Base-by-base conservation (phyloP, 2,113 vertebrate genomes). In the Ondatra zibethicus region DNA sequence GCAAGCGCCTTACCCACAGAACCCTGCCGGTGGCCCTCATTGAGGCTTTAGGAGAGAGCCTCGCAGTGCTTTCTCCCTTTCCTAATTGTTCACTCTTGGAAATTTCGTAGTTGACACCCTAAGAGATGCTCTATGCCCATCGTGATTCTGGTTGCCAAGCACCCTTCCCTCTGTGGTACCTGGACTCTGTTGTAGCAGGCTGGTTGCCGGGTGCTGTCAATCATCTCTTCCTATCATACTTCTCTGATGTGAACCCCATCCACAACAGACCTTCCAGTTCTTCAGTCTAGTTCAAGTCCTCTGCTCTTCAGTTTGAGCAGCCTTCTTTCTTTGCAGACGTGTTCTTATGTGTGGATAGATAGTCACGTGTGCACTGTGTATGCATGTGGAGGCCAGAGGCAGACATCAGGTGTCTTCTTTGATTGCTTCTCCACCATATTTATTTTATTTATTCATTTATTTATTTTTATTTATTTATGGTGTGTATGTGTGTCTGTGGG, bases 211-310 rank as follows among this genome's bases (percentile, higher is more conserved):
- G 39, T 4, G 10, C 72, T 76, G 3, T 88, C 55, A 63, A 3
- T 85, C 55, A 63, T 19, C 63, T 90, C 42, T 91, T 86, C 81
- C 36, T 50, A 27, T 36, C n/a, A 5, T 3, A 61, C 33, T 13
- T 14, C 50, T 86, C 85, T 73, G 77, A 91, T 89, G 77, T n/a
- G 92, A 93, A 47, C 72, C 45, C 45, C 77, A 76, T 47, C 33
- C 31, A 55, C 0, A 23, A 11, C 78, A n/a, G 47, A 3, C 17
- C 29, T 75, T 70, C 50, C 39, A 7, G 82, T 61, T 81, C 66
- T 70, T 19, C 81, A 77, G 12, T 84, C 58, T 87, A n/a, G 63
- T 68, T 81, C 52, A 31, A 76, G 70, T n/a, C n/a, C 29, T n/a
- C 31, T 10, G 29, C 65, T 65, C 80, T 72, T 31, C 39, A 65